Conservation (phyloP, 2,797 vertebrate species). For the Myotis pilosus region DNA sequence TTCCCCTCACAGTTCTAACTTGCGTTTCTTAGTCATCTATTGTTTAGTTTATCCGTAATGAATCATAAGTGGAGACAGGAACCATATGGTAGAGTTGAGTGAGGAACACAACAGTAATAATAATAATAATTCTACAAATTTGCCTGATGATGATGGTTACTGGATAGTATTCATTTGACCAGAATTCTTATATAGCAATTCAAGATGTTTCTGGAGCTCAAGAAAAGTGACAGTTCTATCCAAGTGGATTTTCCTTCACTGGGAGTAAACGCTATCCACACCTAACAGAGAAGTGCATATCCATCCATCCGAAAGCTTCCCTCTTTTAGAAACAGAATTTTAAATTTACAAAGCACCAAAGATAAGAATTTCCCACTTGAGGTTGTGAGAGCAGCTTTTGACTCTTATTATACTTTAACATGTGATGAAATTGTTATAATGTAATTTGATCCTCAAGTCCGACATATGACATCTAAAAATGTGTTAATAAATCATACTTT, state of each 20-base stretch:
- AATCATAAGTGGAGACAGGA: slow-evolving; percentile 16
- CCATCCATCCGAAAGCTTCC: not conserved
- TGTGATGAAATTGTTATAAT: slow-evolving; percentile 14
- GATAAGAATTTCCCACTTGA: not conserved
- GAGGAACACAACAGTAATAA: not conserved
- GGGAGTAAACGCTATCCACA: not conserved
- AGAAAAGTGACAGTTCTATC: slow-evolving; percentile 9
- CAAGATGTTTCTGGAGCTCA: slow-evolving; percentile 52
- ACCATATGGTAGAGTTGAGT: slow-evolving; percentile 25
- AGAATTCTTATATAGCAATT: slow-evolving; percentile 43
- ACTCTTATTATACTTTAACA: not conserved
- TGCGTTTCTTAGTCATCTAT: slow-evolving; percentile 1
- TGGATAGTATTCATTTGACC: slow-evolving; percentile 33
- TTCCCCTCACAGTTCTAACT: not conserved
- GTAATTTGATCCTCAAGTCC: not conserved
- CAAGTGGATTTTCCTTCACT: slow-evolving; percentile 35
- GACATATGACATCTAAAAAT: not conserved
- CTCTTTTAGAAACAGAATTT: slow-evolving; percentile 37
- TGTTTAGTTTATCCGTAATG: not conserved
- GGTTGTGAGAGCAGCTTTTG: not conserved
- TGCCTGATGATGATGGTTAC: not conserved
- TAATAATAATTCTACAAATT: slow-evolving; percentile 20
- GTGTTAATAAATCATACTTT: not conserved
- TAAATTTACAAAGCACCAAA: not conserved
- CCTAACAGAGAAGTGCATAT: not conserved